These are phyloP conservation scores for Xiphophorus couchianus DNA, from an alignment of 2,113 vertebrate genomes.

Conservation along the genomic window DNA sequence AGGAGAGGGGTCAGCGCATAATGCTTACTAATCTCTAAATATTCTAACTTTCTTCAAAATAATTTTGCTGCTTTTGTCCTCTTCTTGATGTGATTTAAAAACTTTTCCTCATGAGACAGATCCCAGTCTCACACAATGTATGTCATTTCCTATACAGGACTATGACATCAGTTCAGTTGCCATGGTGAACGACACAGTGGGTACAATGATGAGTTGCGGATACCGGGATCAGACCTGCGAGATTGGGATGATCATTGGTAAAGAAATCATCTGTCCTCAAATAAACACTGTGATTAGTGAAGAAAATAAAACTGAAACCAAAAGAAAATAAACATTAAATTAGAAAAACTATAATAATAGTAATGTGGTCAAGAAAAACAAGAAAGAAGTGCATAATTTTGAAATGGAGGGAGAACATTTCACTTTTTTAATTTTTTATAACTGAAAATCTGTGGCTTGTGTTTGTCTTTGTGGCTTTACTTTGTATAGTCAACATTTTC, in stretches of 20 bases:
- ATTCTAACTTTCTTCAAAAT: background rate
- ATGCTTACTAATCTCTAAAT: background rate
- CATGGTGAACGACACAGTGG: constrained; percentile 87
- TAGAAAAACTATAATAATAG: background rate
- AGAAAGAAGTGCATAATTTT: too few relatives aligned
- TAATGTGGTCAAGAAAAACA: too few relatives aligned
- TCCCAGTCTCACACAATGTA: background rate
- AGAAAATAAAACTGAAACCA: background rate
- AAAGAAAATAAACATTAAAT: background rate
- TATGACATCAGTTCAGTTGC: constrained; percentile 79
- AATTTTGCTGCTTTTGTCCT: too few relatives aligned
- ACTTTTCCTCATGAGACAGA: background rate
- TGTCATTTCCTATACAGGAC: constrained; percentile 65
- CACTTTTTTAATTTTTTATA: too few relatives aligned
- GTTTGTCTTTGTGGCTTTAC: too few relatives aligned
- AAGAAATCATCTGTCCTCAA: constrained; percentile 19
- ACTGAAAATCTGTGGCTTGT: too few relatives aligned
- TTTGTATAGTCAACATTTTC: too few relatives aligned
- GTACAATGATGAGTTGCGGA: constrained; percentile 87
- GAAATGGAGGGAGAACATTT: too few relatives aligned
- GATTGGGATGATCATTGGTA: constrained; percentile 84
- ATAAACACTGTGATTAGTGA: background rate
- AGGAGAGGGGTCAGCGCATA: constrained; percentile 75
- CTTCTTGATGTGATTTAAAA: background rate
- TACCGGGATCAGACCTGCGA: constrained; percentile 76